phyloP scores from a whole-genome alignment of 2,797 vertebrate species.

The Xenopus petersii region DNA sequence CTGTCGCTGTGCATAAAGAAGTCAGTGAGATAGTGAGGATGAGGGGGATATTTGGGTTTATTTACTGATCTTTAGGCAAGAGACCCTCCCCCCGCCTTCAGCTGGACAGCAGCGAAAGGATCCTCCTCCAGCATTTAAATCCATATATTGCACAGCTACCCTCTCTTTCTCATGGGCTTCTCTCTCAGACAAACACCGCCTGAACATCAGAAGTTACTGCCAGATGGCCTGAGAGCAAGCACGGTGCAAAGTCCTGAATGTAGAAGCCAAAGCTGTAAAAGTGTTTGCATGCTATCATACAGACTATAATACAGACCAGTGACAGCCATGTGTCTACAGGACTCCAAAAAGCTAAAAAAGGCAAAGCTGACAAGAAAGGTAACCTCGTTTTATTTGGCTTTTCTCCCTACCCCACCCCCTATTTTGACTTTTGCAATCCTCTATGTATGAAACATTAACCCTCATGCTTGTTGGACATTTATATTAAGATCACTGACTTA shows the following conservation, averaged over 20 bases:
- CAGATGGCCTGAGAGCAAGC: constrained; percentile 40
- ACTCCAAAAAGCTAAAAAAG: constrained; percentile 29
- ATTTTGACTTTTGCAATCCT: not conserved
- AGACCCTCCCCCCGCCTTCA: constrained; percentile 30
- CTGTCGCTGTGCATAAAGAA: not conserved
- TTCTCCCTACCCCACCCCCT: not conserved
- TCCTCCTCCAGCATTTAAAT: constrained; percentile 41
- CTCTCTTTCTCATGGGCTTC: constrained; percentile 29
- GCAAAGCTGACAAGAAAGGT: constrained; percentile 32
- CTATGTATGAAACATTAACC: constrained; percentile 1
- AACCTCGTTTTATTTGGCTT: constrained; percentile 24
- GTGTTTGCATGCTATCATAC: constrained; percentile 32
- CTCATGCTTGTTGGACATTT: not conserved
- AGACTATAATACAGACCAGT: constrained; percentile 28
- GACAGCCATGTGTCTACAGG: constrained; percentile 41
- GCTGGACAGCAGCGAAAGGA: constrained; percentile 33
- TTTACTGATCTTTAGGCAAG: constrained; percentile 27
- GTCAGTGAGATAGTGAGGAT: not conserved
- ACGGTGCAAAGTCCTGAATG: constrained; percentile 42
- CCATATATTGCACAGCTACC: constrained; percentile 22
- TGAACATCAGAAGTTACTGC: constrained; percentile 32
- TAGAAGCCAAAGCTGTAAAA: constrained; percentile 25
- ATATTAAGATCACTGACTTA: no score
- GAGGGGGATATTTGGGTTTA: constrained; percentile 24
- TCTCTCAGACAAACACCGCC: constrained; percentile 29